These are phyloP conservation scores for Numida meleagris DNA, from an alignment of 2,113 vertebrate genomes.

Conservation along the genomic window DNA sequence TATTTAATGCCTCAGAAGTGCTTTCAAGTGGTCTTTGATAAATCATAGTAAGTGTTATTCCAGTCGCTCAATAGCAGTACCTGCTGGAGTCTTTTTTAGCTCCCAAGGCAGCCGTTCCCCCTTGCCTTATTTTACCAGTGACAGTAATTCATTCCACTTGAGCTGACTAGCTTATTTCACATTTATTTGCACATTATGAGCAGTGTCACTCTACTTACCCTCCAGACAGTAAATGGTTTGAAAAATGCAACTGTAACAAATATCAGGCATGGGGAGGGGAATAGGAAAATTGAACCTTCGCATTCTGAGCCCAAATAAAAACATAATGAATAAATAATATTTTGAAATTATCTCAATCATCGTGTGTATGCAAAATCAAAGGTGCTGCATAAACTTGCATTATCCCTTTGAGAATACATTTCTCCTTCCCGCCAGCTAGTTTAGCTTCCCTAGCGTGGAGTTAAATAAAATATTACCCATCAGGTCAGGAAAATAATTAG, in stretches of 20 bases:
- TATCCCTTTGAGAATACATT: constrained; percentile 59
- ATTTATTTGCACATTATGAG: constrained; percentile 79
- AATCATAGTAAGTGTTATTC: constrained; percentile 85
- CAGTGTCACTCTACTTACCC: constrained; percentile 77
- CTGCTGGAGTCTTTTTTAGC: constrained; percentile 72
- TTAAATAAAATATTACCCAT: constrained; percentile 81
- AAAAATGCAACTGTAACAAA: constrained; percentile 75
- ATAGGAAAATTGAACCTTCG: constrained; percentile 42
- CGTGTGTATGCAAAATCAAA: constrained; percentile 63
- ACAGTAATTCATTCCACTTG: constrained; percentile 81
- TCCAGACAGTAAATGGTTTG: constrained; percentile 76
- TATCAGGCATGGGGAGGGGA: constrained; percentile 36
- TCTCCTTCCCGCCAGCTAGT: constrained; percentile 64
- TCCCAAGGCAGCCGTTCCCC: constrained; percentile 79
- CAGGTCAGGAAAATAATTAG: constrained; percentile 82
- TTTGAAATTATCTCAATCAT: constrained; percentile 70
- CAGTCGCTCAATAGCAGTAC: constrained; percentile 80
- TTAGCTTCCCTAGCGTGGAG: constrained; percentile 65
- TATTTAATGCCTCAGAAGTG: constrained; percentile 85
- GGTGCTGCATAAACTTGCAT: constrained; percentile 57
- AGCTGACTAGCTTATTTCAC: constrained; percentile 75
- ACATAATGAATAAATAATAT: constrained; percentile 77
- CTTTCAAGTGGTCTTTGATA: constrained; percentile 92
- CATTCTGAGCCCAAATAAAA: constrained; percentile 53
- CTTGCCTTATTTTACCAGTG: constrained; percentile 75